Conservation (phyloP, 2,113 vertebrate genomes). For the Delphinus delphis region DNA sequence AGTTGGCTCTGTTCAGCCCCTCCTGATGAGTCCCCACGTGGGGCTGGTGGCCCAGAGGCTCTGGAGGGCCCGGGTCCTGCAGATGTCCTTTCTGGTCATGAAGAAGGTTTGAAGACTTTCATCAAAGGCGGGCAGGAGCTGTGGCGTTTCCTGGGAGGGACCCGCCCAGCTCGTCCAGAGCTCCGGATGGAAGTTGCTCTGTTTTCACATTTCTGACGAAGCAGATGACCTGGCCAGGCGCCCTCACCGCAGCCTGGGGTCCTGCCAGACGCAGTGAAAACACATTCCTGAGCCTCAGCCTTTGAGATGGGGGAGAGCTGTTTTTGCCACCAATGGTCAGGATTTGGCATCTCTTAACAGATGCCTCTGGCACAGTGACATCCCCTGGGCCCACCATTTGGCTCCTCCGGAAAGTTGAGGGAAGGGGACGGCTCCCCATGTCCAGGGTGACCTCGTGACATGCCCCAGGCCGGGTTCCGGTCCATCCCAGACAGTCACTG, state of each 20-base stretch:
- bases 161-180: accelerated
- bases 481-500: neutral
- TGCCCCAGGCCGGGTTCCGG: neutral
- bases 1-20: neutral
- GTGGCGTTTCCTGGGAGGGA: neutral
- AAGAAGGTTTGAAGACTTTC: neutral
- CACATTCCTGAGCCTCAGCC: neutral
- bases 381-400: neutral
- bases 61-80: accelerated
- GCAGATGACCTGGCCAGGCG: neutral
- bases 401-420: neutral
- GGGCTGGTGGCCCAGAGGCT: neutral
- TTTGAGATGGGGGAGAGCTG: neutral
- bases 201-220: neutral
- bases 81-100: accelerated
- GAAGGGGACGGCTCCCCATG: neutral
- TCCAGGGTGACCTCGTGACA: neutral
- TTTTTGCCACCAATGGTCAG: neutral
- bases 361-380: neutral
- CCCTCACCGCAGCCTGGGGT: neutral
- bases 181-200: neutral
- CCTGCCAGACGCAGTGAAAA: neutral
- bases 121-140: neutral
- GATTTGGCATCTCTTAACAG: neutral
- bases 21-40: accelerated